These are phyloP conservation scores for Drosophila seclusa DNA, from an alignment of 2,888 invertebrate species.

Conservation along the genomic window DNA sequence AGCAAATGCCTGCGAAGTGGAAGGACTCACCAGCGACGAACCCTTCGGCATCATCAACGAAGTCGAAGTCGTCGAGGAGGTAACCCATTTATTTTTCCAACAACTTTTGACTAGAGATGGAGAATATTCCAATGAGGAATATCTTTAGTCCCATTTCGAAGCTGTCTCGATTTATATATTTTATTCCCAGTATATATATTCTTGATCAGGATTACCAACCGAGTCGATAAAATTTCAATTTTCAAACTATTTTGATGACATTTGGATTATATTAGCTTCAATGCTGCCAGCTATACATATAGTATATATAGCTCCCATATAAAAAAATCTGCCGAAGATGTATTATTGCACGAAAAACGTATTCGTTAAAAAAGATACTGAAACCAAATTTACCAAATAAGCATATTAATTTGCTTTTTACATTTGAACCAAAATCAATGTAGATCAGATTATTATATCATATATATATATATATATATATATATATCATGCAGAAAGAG, in stretches of 20 bases:
- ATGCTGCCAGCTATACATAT: not conserved
- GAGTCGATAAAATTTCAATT: not conserved
- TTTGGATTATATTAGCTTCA: not conserved
- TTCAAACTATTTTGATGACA: not conserved
- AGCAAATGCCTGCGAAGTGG: constrained; percentile 67
- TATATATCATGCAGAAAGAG: not conserved
- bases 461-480: not conserved
- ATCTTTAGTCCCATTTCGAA: not conserved
- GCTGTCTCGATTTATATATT: not conserved
- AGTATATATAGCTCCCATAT: not conserved
- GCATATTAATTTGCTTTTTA: not conserved
- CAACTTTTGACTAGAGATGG: not conserved
- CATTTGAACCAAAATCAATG: too few species aligned
- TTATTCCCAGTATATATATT: not conserved
- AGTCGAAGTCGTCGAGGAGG: constrained; percentile 78
- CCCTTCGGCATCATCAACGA: constrained; percentile 66
- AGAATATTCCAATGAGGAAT: not conserved
- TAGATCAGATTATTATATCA: not conserved
- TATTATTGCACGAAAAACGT: not conserved
- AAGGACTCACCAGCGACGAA: constrained; percentile 59
- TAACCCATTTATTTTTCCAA: constrained; percentile 50
- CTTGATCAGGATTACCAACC: not conserved
- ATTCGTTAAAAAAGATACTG: not conserved
- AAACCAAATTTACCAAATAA: not conserved
- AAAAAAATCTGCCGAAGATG: not conserved